These are phyloP conservation scores for Subanguina moxae DNA, from an alignment of 1,140 invertebrate species.

Conservation along the genomic window DNA sequence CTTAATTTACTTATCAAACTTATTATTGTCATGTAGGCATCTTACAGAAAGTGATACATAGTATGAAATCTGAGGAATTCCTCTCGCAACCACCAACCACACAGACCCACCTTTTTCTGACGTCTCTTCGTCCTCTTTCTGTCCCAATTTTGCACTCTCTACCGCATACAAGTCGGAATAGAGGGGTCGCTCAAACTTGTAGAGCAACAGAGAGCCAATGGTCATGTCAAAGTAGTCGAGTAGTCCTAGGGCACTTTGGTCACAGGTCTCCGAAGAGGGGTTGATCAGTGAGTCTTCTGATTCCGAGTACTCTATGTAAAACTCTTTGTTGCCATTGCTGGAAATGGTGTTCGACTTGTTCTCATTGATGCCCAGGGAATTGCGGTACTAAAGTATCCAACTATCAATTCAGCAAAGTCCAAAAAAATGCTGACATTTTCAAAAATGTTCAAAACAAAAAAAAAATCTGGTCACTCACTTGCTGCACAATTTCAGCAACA, in stretches of 20 bases:
- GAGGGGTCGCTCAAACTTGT: slow-evolving; percentile 33
- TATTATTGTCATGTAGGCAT: too few relatives aligned
- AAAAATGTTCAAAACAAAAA: too few relatives aligned
- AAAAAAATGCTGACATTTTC: too few relatives aligned
- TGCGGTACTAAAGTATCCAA: slow-evolving; percentile 37
- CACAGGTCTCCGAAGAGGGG: slow-evolving; percentile 23
- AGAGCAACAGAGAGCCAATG: slow-evolving; percentile 28
- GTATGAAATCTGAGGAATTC: too few relatives aligned
- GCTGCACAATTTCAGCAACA: slow-evolving; percentile 26
- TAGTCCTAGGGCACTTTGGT: slow-evolving; percentile 24
- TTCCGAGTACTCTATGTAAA: slow-evolving; percentile 26
- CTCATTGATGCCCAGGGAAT: slow-evolving; percentile 10
- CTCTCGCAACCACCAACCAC: too few relatives aligned
- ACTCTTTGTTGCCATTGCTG: slow-evolving; percentile 12
- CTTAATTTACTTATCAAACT: too few relatives aligned
- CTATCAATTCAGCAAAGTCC: too few relatives aligned
- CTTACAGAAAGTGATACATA: too few relatives aligned
- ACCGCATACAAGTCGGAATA: slow-evolving; percentile 24
- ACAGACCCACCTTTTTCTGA: neutral
- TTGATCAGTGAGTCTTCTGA: slow-evolving; percentile 1
- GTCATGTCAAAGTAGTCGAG: slow-evolving; percentile 35
- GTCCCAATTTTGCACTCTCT: slow-evolving; percentile 12
- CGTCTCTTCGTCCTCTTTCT: slow-evolving; percentile 17
- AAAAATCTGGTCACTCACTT: slow-evolving; percentile 10
- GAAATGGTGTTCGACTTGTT: neutral